Conservation (phyloP, 2,888 invertebrate species). For the Philopedon plagiatum region DNA sequence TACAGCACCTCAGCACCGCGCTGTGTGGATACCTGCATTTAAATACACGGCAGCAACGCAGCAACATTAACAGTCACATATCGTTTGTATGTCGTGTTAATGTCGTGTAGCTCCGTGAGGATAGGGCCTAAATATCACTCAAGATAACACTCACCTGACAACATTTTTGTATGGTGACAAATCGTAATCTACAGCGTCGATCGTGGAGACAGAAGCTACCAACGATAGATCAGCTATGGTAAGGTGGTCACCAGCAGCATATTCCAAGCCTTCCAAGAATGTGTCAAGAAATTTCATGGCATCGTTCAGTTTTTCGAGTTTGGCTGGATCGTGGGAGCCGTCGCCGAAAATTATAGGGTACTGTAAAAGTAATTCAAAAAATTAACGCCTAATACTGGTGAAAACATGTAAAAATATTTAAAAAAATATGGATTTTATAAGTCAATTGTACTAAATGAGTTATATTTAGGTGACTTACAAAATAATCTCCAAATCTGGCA, state of each 20-base stretch:
- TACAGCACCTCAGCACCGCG: too few relatives aligned
- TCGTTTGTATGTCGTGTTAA: too few relatives aligned
- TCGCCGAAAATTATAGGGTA: constrained; percentile 68
- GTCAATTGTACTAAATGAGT: too few relatives aligned
- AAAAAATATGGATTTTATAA: too few relatives aligned
- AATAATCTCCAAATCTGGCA: constrained; percentile 79
- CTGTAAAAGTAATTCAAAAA: constrained; percentile 56
- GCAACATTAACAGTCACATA: too few relatives aligned
- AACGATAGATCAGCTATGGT: constrained; percentile 85
- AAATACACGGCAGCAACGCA: too few relatives aligned
- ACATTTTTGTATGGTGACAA: constrained; percentile 80
- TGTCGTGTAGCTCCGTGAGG: too few relatives aligned
- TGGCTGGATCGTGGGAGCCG: constrained; percentile 73
- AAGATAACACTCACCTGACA: constrained; percentile 67
- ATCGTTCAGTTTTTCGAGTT: constrained; percentile 78
- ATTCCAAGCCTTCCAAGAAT: constrained; percentile 81
- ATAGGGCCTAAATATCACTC: too few relatives aligned
- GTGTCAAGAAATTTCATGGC: constrained; percentile 79
- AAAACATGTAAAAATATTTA: too few relatives aligned
- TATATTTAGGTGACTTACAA: too few relatives aligned
- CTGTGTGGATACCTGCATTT: too few relatives aligned
- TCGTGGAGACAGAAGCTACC: constrained; percentile 78
- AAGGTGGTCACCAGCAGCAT: constrained; percentile 79
- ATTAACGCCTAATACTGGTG: background rate
- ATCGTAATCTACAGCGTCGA: constrained; percentile 76